Conservation (phyloP, 2,888 invertebrate genomes). For the Stictocephala bisonia region DNA sequence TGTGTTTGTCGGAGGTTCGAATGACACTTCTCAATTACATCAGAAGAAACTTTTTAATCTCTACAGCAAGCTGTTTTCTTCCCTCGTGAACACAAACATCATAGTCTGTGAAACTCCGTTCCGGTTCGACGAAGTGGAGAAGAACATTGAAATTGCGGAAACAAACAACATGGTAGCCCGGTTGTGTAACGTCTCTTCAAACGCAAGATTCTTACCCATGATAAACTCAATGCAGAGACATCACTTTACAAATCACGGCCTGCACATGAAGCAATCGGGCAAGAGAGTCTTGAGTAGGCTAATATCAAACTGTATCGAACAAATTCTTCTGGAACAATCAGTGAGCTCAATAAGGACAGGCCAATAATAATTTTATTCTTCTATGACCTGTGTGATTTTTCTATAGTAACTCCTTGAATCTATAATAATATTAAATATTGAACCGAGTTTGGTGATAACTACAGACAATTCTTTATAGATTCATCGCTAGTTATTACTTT, state of each 20-base stretch:
- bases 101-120: slow-evolving; percentile 29
- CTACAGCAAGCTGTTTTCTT: neutral
- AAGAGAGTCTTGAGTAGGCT: slow-evolving; percentile 19
- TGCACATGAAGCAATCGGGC: slow-evolving; percentile 27
- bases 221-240: slow-evolving; percentile 23
- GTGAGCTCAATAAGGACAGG: neutral
- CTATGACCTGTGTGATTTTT: neutral
- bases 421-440: neutral
- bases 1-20: slow-evolving; percentile 28
- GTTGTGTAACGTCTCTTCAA: slow-evolving; percentile 18
- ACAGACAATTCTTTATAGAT: no score
- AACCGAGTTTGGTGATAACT: no score
- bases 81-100: slow-evolving; percentile 25
- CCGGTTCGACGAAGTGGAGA: slow-evolving; percentile 21
- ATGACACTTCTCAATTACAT: slow-evolving; percentile 13
- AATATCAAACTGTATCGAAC: slow-evolving; percentile 10
- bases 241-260: slow-evolving; percentile 27
- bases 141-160: slow-evolving; percentile 16
- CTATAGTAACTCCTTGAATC: neutral
- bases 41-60: slow-evolving; percentile 11
- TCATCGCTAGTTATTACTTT: no score
- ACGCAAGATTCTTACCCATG: slow-evolving; percentile 26
- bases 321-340: neutral
- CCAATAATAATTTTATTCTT: neutral
- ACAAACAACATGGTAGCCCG: slow-evolving; percentile 32